Conservation (phyloP, 2,888 invertebrate species). For the Gordius sp. region DNA sequence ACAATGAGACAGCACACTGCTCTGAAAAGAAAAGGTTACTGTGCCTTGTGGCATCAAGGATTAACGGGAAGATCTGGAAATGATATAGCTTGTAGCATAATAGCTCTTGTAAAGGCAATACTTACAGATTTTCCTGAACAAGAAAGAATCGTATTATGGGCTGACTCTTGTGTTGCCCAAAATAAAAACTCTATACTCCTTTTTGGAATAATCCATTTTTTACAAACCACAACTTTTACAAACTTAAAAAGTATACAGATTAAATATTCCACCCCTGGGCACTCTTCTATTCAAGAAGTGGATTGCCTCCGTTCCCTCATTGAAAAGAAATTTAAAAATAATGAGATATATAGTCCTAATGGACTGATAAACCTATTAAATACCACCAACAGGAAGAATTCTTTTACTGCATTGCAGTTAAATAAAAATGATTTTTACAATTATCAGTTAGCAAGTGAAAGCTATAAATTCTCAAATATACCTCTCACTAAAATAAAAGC, state of each 20-base stretch:
- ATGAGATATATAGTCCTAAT: neutral
- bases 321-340: neutral
- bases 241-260: neutral
- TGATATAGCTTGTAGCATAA: neutral
- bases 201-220: neutral
- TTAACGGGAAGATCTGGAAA: neutral
- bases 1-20: neutral
- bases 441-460: neutral
- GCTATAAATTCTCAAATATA: neutral
- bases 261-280: neutral
- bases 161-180: neutral
- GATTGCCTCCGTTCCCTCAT: neutral
- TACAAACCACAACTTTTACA: neutral
- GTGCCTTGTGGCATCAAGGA: too few relatives aligned
- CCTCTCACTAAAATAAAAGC: neutral
- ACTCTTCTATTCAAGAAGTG: neutral
- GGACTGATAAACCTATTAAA: neutral
- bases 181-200: neutral
- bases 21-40: neutral
- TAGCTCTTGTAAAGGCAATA: neutral
- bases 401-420: too few relatives aligned
- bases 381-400: neutral
- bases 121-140: too few relatives aligned
- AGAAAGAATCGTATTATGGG: too few relatives aligned
- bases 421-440: too few relatives aligned